Evolutionary conservation across 1,140 invertebrate genomes (phyloP).

Genomic region (Drosophila ambigua): DNA sequence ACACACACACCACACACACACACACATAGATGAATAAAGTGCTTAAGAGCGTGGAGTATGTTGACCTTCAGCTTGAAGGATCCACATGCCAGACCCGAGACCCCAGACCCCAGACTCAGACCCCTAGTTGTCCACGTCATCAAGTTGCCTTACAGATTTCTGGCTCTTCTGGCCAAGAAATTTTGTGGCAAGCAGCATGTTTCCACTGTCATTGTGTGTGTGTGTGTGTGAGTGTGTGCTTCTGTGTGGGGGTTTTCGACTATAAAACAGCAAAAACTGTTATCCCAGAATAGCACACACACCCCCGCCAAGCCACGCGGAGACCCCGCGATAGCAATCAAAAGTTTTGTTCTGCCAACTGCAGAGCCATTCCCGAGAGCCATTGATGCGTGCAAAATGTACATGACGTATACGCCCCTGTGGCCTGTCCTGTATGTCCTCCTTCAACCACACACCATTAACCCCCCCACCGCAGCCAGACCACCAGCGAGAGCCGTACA

Average conservation of each 20-base stretch:
- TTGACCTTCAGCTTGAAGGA: slow-evolving; percentile 52
- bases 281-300: slow-evolving; percentile 23
- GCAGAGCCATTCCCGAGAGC: slow-evolving; percentile 15
- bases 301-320: background rate
- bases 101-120: slow-evolving; percentile 6
- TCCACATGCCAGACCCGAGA: too few species aligned
- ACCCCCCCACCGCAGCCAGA: slow-evolving; percentile 5
- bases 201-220: slow-evolving; percentile 16
- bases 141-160: slow-evolving; percentile 13
- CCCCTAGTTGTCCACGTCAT: slow-evolving; percentile 54
- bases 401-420: slow-evolving; percentile 57
- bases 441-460: background rate
- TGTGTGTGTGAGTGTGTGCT: slow-evolving; percentile 3
- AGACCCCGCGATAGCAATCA: slow-evolving; percentile 26
- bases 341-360: slow-evolving; percentile 39
- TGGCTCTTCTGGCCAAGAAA: slow-evolving; percentile 39
- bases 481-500: background rate
- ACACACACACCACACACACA: slow-evolving; percentile 4
- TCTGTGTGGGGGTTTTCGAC: slow-evolving; percentile 1
- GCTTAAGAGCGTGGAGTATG: slow-evolving; percentile 14
- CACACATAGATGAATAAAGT: background rate
- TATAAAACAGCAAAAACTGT: slow-evolving; percentile 43
- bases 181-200: slow-evolving; percentile 28
- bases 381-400: slow-evolving; percentile 47
- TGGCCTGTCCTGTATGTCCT: background rate